Percentiles rank a stretch among this genome's conserved stretches.
phyloP scores from a whole-genome alignment of 2,888 invertebrate species.

The Zele albiditarsus region DNA sequence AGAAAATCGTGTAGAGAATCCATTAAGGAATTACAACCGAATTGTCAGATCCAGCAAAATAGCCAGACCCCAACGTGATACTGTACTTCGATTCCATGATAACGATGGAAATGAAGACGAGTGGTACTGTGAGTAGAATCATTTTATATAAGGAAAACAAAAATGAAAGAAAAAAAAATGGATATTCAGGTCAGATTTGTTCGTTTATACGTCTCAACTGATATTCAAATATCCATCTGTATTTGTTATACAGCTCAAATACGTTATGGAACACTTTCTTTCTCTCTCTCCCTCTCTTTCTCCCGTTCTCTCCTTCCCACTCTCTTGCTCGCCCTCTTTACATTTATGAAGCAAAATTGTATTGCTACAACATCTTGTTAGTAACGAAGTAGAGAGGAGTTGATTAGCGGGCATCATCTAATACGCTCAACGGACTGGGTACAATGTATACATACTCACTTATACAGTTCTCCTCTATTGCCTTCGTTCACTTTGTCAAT shows the following conservation, averaged over 20 bases:
- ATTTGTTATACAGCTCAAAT: not conserved
- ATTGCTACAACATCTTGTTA: slow-evolving; percentile 42
- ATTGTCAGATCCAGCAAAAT: not conserved
- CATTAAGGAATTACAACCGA: not conserved
- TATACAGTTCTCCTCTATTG: slow-evolving; percentile 1
- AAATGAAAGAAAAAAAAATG: not conserved
- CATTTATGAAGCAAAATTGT: not conserved
- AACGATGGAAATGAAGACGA: slow-evolving; percentile 36
- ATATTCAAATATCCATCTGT: not conserved
- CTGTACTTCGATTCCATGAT: slow-evolving; percentile 9
- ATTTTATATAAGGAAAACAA: not conserved
- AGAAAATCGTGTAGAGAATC: not conserved
- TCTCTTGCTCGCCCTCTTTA: not conserved
- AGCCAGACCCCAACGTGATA: not conserved
- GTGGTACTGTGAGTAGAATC: slow-evolving; percentile 47
- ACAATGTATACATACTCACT: not conserved
- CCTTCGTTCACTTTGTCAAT: slow-evolving; percentile 17
- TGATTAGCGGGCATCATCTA: slow-evolving; percentile 53
- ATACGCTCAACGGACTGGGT: slow-evolving; percentile 40
- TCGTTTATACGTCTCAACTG: not conserved
- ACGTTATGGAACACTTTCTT: not conserved
- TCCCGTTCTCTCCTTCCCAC: not conserved
- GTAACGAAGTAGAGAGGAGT: slow-evolving; percentile 40
- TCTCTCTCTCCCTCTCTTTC: not conserved
- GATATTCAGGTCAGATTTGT: not conserved